A percentile compares a stretch with the other conserved stretches of the same genome.
Evolutionary conservation across 2,113 vertebrate genomes (phyloP).

Genomic region (Mobula birostris): DNA sequence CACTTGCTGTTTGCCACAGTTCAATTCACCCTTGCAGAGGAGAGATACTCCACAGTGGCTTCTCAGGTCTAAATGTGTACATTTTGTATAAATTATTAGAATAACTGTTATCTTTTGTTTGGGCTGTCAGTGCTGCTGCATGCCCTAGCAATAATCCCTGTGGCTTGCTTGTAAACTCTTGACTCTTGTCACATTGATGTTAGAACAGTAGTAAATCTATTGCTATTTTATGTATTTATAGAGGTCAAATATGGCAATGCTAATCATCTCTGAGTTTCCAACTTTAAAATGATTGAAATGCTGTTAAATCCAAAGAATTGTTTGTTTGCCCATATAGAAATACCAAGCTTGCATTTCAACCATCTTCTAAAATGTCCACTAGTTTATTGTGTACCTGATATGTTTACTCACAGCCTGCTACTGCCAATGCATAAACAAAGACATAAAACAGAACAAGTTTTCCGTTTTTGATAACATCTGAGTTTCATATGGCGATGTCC

Average conservation of each 20-base stretch:
- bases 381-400: neutral
- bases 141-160: neutral
- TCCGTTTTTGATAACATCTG: neutral
- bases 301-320: neutral
- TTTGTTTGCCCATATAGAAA: neutral
- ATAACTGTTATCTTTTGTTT: slow-evolving; percentile 17
- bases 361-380: neutral
- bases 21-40: neutral
- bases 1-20: slow-evolving; percentile 24
- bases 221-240: neutral
- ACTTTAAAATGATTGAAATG: neutral
- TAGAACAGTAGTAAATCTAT: neutral
- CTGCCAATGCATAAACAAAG: neutral
- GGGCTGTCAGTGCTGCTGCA: neutral
- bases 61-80: neutral
- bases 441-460: neutral
- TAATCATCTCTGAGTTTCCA: neutral
- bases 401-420: neutral
- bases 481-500: neutral
- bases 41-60: neutral
- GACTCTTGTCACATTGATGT: neutral
- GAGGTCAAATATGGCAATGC: neutral
- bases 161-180: neutral
- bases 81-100: slow-evolving; percentile 29
- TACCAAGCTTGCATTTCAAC: too few species aligned